Evolutionary conservation across 2,888 invertebrate species (phyloP).

Genomic region (Agrochola lota): DNA sequence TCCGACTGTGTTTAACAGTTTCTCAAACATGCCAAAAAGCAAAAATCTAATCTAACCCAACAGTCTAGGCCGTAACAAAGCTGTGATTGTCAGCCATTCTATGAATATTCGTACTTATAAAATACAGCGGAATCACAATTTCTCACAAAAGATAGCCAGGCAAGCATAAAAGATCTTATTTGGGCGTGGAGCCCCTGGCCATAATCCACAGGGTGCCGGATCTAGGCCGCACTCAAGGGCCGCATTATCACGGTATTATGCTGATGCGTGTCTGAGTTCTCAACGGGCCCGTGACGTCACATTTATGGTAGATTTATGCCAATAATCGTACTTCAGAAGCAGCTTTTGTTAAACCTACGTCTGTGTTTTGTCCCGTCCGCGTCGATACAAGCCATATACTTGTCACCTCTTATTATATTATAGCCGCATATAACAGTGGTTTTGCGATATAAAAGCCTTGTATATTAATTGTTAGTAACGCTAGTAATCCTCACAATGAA

Average conservation of each 20-base stretch:
- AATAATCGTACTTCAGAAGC: conserved; percentile 60
- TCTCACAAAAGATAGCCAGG: conserved; percentile 77
- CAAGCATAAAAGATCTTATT: conserved; percentile 82
- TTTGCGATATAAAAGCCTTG: conserved; percentile 20
- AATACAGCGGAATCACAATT: conserved; percentile 71
- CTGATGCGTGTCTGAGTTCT: conserved; percentile 83
- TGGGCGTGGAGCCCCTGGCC: conserved; percentile 78
- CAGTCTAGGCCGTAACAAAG: conserved; percentile 15
- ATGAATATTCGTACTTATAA: conserved; percentile 62
- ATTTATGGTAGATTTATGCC: conserved; percentile 73
- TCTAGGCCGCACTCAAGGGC: conserved; percentile 84
- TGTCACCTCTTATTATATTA: conserved; percentile 9
- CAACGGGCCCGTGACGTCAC: conserved; percentile 76
- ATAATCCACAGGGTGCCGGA: conserved; percentile 86
- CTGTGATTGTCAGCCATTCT: conserved; percentile 49
- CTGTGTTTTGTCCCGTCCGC: conserved; percentile 35
- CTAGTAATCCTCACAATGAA: conserved; percentile 24
- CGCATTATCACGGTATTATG: conserved; percentile 88
- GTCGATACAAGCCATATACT: conserved; percentile 26
- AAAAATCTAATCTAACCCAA: conserved; percentile 19
- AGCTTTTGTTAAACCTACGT: conserved; percentile 60
- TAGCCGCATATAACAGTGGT: conserved; percentile 18
- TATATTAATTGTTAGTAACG: conserved; percentile 27
- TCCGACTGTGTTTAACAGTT: neutral
- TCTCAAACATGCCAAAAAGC: neutral